Evolutionary conservation across 2,113 vertebrate genomes (phyloP).

Genomic region (Terrapene triunguis): DNA sequence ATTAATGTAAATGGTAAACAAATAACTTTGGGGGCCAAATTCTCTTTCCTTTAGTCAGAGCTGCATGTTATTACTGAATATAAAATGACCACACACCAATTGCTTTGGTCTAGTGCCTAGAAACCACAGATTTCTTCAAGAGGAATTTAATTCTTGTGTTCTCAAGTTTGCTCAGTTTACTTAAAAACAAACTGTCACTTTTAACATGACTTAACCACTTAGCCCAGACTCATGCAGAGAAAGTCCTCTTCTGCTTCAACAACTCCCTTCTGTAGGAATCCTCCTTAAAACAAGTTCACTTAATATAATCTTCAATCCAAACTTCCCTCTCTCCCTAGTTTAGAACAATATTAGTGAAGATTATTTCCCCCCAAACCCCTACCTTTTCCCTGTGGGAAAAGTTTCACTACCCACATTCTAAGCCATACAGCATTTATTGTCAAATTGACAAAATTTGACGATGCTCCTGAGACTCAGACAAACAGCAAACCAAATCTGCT

Average conservation of each 20-base stretch:
- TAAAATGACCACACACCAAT: constrained; percentile 52
- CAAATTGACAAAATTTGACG: neutral
- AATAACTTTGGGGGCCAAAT: neutral
- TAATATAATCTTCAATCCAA: neutral
- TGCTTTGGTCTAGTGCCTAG: neutral
- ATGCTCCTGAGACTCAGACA: neutral
- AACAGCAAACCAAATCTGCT: neutral
- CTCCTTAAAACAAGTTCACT: neutral
- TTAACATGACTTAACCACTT: neutral
- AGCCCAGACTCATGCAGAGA: neutral
- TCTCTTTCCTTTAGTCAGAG: constrained; percentile 23
- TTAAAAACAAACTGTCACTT: neutral
- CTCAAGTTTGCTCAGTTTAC: neutral
- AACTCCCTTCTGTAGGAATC: neutral
- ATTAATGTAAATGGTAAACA: constrained; percentile 42
- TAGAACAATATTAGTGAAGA: neutral
- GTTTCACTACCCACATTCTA: neutral
- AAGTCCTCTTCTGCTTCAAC: neutral
- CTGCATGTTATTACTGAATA: neutral
- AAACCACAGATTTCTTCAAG: neutral
- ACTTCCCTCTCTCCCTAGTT: neutral
- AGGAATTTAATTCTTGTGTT: neutral
- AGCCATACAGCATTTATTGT: neutral
- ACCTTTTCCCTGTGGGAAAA: neutral
- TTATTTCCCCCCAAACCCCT: neutral